Evolutionary conservation across 2,113 vertebrate genomes (phyloP), one percentile per base, ranked within the genome.

Genomic region (Dryoscopus gambensis): DNA sequence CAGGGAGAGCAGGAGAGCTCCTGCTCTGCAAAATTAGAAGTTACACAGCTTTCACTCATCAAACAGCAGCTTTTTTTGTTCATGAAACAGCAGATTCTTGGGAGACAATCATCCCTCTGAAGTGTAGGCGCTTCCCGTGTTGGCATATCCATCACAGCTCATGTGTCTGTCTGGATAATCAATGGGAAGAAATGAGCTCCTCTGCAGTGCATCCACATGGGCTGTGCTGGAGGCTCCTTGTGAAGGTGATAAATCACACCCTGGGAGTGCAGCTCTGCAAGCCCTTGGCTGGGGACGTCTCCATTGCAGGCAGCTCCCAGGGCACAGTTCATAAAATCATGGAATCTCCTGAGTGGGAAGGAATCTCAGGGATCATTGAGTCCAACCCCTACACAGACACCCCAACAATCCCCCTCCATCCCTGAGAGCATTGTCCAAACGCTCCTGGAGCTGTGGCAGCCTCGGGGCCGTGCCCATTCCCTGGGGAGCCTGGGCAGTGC

Each of bases 101-200:
- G 89, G 91, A 93, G 83, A 71, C 64, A 63, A 9, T 81, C 68
- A 28, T 60, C 44, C 49, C 49, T 78, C 75, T 76, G 90, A 40
- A 30, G 60, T 40, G 39, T 7, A 69, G 64, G 82, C 4, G 0
- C 85, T 85, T 50, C 76, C 67, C 5, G 1, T 23, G 46, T 46
- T 62, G 79, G 79, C 12, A 9, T 27, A 92, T 96, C 95, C 88
- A 74, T 95, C 95, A 92, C 71, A 62, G 79, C 68, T 28, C 7
- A 2, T 3, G 76, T 53, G 86, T 50, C 73, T 84, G 84, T 52
- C 71, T n/a, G 92, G 71, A 11, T 83, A 86, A 94, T 76, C 70
- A 37, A 25, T 76, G 78, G 75, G 75, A 67, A 97, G 92, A 27
- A 44, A 24, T 19, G 59, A 93, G 80, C 59, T 81, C 15, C 83